Evolutionary conservation across 2,113 vertebrate species (phyloP).

Genomic region (Gopherus flavomarginatus): DNA sequence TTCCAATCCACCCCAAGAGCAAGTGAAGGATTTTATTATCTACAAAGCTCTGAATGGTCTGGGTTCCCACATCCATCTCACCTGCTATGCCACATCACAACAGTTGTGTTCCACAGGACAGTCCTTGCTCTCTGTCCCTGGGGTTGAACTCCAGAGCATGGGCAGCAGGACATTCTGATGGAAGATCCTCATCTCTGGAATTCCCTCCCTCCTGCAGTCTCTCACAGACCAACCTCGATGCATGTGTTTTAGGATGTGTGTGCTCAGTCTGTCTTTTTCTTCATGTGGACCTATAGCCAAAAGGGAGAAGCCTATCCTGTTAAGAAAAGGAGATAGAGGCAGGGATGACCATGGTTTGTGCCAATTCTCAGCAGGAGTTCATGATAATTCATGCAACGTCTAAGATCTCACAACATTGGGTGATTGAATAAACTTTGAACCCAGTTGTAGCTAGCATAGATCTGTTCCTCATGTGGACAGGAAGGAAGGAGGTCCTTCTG

Average conservation of each 20-base stretch:
- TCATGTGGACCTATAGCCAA: neutral
- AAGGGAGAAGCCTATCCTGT: neutral
- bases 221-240: fast-evolving
- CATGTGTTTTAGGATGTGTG: neutral
- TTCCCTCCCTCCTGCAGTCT: neutral
- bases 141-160: neutral
- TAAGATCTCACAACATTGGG: neutral
- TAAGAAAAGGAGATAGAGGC: neutral
- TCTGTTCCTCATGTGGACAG: neutral
- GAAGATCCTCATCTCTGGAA: neutral
- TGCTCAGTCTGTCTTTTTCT: neutral
- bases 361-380: neutral
- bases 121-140: neutral
- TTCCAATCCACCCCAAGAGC: neutral
- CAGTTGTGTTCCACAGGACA: neutral
- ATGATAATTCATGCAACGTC: neutral
- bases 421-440: neutral
- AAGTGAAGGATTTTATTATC: neutral
- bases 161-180: neutral
- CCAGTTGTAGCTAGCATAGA: neutral
- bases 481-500: neutral
- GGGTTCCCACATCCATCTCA: neutral
- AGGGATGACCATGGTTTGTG: neutral
- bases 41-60: neutral
- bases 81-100: neutral